A percentile compares a stretch with the other conserved stretches of the same genome.
phyloP scores from a whole-genome alignment of 1,140 invertebrate species.

The Apis florea region DNA sequence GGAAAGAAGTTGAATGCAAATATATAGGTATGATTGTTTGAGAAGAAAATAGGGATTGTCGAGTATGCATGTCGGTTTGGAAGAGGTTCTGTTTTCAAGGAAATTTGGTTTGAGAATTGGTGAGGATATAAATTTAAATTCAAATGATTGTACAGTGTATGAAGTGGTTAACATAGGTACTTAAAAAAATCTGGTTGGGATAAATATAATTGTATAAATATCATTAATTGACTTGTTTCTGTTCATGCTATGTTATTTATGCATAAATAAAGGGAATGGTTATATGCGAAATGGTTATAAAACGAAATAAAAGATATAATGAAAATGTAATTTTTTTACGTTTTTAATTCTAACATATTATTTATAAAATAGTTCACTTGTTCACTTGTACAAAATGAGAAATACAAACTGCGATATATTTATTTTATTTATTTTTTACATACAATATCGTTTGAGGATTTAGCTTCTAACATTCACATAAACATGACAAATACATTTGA shows the following conservation, averaged over 20 bases:
- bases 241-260: not conserved
- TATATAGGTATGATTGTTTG: not conserved
- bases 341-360: not conserved
- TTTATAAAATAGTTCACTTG: not conserved
- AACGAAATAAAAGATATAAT: not conserved
- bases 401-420: not conserved
- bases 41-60: not conserved
- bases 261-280: not conserved
- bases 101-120: not conserved
- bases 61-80: not conserved
- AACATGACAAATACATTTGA: not conserved
- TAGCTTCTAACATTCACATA: not conserved
- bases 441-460: not conserved
- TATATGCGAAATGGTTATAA: too few species aligned
- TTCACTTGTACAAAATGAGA: not conserved
- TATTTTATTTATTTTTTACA: not conserved
- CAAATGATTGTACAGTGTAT: not conserved
- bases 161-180: not conserved
- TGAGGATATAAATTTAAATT: not conserved
- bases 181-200: not conserved
- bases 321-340: not conserved
- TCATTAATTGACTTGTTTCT: not conserved
- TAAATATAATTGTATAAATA: not conserved
- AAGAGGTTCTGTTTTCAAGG: not conserved
- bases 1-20: not conserved